Evolutionary conservation across 2,888 invertebrate genomes (phyloP).

Genomic region (Chouioia cunea): DNA sequence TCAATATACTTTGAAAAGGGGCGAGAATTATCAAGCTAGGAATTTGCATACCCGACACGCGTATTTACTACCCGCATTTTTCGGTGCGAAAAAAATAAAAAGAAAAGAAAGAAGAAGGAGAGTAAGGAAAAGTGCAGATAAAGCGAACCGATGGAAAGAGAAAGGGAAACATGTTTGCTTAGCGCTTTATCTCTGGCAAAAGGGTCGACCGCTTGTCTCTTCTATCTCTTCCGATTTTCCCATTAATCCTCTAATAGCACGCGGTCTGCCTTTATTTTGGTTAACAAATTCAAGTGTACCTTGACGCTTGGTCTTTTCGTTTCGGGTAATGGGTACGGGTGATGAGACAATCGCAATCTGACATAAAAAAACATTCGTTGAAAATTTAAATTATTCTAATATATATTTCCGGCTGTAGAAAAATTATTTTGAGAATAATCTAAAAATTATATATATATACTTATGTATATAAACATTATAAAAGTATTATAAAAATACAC

Average conservation of each 20-base stretch:
- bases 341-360: too few relatives aligned
- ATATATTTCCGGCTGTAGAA: too few relatives aligned
- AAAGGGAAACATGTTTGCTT: constrained; percentile 55
- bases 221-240: constrained; percentile 52
- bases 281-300: constrained; percentile 55
- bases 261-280: constrained; percentile 57
- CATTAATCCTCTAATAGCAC: constrained; percentile 56
- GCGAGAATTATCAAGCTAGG: too few relatives aligned
- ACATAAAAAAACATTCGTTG: too few relatives aligned
- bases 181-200: constrained; percentile 55
- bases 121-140: constrained; percentile 37
- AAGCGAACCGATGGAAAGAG: constrained; percentile 29
- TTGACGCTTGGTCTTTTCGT: constrained; percentile 16
- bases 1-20: too few relatives aligned
- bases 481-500: too few relatives aligned
- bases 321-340: constrained; percentile 16
- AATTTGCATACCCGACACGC: not conserved
- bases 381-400: too few relatives aligned
- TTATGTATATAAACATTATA: too few relatives aligned
- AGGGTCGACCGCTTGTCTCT: constrained; percentile 45
- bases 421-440: too few relatives aligned
- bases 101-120: constrained; percentile 18
- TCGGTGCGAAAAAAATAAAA: constrained; percentile 42
- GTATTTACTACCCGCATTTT: constrained; percentile 49
- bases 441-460: too few relatives aligned